Percentiles rank a stretch among this genome's conserved stretches.
Evolutionary conservation across 2,888 invertebrate species (phyloP).

Genomic region (Drosophila sordidapex): DNA sequence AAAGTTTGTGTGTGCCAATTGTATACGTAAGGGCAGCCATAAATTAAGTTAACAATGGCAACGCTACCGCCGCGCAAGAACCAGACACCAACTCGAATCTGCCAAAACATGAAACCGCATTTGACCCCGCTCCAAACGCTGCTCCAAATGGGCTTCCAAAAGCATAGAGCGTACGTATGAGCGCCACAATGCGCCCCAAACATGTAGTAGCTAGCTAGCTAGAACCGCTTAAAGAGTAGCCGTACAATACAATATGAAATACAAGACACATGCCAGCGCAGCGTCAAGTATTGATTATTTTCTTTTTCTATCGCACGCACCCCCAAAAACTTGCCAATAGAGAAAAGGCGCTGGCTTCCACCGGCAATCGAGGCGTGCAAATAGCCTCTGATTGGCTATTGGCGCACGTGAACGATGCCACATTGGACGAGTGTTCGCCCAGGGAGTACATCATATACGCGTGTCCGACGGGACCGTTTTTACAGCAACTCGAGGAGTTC

Average conservation of each 20-base stretch:
- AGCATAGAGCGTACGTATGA: conserved; percentile 92
- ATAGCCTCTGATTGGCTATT: conserved; percentile 96
- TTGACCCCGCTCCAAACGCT: conserved; percentile 92
- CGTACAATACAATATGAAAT: not conserved
- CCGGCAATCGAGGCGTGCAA: conserved; percentile 94
- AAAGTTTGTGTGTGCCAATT: conserved; percentile 2
- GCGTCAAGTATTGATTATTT: conserved; percentile 64
- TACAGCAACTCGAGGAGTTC: conserved; percentile 89
- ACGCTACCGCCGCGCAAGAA: conserved; percentile 91
- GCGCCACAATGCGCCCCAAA: not conserved
- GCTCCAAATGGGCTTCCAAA: conserved; percentile 95
- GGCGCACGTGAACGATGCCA: conserved; percentile 94
- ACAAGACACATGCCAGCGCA: not conserved
- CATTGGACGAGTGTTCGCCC: conserved; percentile 90
- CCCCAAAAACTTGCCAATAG: conserved; percentile 84
- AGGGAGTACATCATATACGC: conserved; percentile 95
- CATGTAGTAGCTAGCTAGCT: not conserved
- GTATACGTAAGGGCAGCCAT: not conserved
- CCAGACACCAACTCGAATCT: conserved; percentile 89
- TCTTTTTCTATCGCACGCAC: conserved; percentile 28
- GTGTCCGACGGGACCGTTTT: conserved; percentile 90
- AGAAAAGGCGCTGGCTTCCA: conserved; percentile 95
- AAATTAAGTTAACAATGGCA: conserved; percentile 86
- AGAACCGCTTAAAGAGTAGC: not conserved
- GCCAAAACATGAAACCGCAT: conserved; percentile 87